These are phyloP conservation scores for Platerodrilus igneus DNA, from an alignment of 2,888 invertebrate genomes.

Conservation along the genomic window DNA sequence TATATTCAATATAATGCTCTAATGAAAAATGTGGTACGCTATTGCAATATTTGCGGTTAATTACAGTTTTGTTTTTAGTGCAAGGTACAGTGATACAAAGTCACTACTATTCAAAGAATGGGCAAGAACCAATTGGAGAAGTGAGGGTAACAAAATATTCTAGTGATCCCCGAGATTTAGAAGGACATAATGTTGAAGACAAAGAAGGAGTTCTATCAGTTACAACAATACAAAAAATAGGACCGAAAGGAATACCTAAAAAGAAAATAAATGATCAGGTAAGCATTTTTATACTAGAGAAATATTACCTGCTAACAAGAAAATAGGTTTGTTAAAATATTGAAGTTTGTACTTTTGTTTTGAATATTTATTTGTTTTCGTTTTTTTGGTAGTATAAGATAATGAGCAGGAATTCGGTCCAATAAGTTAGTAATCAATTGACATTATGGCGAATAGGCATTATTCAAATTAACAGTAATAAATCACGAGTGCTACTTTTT, in stretches of 20 bases:
- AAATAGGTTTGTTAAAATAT: constrained; percentile 2
- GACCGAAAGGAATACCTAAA: constrained; percentile 41
- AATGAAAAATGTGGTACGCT: no score
- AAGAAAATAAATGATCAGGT: constrained; percentile 33
- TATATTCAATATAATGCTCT: no score
- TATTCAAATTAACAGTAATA: no score
- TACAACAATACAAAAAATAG: constrained; percentile 47
- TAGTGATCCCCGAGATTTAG: constrained; percentile 57
- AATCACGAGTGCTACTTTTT: no score
- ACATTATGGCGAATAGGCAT: no score
- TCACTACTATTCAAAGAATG: constrained; percentile 66
- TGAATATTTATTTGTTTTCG: no score
- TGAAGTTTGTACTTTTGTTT: no score
- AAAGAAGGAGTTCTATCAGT: constrained; percentile 39
- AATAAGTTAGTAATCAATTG: no score
- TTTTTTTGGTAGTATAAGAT: no score
- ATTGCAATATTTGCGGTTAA: no score
- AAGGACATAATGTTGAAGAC: constrained; percentile 29
- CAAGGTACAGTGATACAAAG: constrained; percentile 67
- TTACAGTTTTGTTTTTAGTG: constrained; percentile 49
- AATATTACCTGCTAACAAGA: constrained; percentile 22
- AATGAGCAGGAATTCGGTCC: no score
- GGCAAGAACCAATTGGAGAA: constrained; percentile 63
- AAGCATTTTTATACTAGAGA: constrained; percentile 19
- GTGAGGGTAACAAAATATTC: constrained; percentile 69